Evolutionary conservation across 1,140 invertebrate genomes (phyloP).

Genomic region (Penaeus japonicus): DNA sequence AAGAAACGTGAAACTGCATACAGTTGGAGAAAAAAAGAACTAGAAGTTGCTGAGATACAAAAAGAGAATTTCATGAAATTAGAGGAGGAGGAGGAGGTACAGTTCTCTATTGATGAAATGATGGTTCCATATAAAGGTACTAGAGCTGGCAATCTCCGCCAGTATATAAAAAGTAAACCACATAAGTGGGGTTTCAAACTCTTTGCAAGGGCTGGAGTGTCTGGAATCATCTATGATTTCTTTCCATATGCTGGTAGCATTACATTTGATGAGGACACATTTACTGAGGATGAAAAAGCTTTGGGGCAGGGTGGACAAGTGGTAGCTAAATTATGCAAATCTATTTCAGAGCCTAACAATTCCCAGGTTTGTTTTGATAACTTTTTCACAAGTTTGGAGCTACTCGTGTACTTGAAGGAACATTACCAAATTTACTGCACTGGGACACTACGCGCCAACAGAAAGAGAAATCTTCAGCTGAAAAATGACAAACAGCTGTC

Average conservation of each 20-base stretch:
- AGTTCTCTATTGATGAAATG: neutral
- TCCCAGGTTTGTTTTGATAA: neutral
- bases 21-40: too few relatives aligned
- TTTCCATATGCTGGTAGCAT: neutral
- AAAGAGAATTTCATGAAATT: neutral
- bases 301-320: neutral
- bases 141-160: neutral
- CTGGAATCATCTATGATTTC: conserved; percentile 3
- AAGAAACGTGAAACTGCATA: too few relatives aligned
- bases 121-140: neutral
- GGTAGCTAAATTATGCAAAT: neutral
- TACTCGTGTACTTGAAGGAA: neutral
- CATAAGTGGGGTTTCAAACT: neutral
- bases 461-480: neutral
- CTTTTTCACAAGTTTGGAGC: neutral
- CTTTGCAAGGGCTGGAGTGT: neutral
- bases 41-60: too few relatives aligned
- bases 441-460: conserved; percentile 15
- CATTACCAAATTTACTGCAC: neutral
- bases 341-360: neutral
- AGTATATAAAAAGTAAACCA: conserved; percentile 11
- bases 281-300: neutral
- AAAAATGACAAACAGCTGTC: neutral
- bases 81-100: neutral
- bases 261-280: neutral